These are phyloP conservation scores for Heliconius congener DNA, from an alignment of 1,140 invertebrate species.

Conservation along the genomic window DNA sequence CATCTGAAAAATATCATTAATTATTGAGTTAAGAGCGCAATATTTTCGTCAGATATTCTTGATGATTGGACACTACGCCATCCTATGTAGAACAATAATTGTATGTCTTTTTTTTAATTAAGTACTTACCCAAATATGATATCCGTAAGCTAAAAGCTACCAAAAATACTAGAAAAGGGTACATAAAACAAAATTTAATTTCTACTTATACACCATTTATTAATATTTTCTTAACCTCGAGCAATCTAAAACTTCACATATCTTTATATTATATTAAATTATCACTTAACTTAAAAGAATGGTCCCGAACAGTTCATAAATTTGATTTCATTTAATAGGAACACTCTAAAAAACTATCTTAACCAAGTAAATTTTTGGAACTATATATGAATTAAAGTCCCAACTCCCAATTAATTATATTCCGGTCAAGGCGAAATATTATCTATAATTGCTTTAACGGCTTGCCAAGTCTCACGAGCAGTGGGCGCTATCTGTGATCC, in stretches of 20 bases:
- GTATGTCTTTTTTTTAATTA: no score
- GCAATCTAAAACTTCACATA: neutral
- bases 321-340: constrained; percentile 5
- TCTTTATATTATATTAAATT: neutral
- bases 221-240: neutral
- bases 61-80: no score
- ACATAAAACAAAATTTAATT: neutral
- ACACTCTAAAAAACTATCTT: neutral
- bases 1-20: no score
- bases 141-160: neutral
- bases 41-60: no score
- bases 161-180: neutral
- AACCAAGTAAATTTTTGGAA: neutral
- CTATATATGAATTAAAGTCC: neutral
- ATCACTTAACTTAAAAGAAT: neutral
- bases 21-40: no score
- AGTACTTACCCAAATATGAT: no score
- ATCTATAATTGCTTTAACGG: constrained; percentile 86
- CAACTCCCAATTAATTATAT: neutral
- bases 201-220: constrained; percentile 3
- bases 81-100: no score
- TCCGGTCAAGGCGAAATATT: constrained; percentile 58
- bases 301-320: neutral
- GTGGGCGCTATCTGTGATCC: constrained; percentile 88
- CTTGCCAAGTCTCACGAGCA: constrained; percentile 90